phyloP scores from a whole-genome alignment of 2,888 invertebrate species.

The Drosophila affinis region DNA sequence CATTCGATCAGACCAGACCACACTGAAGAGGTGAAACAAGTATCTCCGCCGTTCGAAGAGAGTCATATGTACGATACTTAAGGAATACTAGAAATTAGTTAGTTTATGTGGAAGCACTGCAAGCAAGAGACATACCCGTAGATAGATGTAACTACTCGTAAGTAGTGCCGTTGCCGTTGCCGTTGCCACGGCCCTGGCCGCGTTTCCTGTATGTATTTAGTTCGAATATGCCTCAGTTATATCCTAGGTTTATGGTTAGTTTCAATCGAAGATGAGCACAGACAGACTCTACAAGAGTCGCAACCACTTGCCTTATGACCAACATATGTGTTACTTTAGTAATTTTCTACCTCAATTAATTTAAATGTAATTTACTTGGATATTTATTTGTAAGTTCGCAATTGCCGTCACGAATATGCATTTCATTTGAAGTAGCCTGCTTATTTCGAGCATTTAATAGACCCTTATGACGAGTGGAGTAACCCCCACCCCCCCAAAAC shows the following conservation, averaged over 20 bases:
- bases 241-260: constrained; percentile 67
- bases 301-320: constrained; percentile 71
- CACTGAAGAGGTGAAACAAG: constrained; percentile 2
- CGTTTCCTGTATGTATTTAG: constrained; percentile 47
- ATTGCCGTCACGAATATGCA: constrained; percentile 37
- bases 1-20: constrained; percentile 26
- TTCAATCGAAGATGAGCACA: constrained; percentile 59
- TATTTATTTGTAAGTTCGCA: constrained; percentile 64
- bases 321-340: constrained; percentile 77
- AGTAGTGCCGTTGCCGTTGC: neutral
- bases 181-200: neutral
- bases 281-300: constrained; percentile 71
- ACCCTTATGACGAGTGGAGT: constrained; percentile 22
- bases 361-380: constrained; percentile 69
- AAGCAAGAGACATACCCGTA: constrained; percentile 30
- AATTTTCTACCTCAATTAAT: constrained; percentile 77
- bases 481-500: constrained; percentile 28
- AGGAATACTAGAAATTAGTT: constrained; percentile 21
- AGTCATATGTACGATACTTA: constrained; percentile 7
- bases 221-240: constrained; percentile 49
- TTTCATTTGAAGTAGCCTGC: constrained; percentile 13
- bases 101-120: constrained; percentile 35
- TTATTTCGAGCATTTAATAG: constrained; percentile 25
- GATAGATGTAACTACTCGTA: constrained; percentile 37
- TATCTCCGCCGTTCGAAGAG: constrained; percentile 5